Base-by-base conservation (phyloP, 2,113 vertebrate genomes). In the Cyprinus carpio region DNA sequence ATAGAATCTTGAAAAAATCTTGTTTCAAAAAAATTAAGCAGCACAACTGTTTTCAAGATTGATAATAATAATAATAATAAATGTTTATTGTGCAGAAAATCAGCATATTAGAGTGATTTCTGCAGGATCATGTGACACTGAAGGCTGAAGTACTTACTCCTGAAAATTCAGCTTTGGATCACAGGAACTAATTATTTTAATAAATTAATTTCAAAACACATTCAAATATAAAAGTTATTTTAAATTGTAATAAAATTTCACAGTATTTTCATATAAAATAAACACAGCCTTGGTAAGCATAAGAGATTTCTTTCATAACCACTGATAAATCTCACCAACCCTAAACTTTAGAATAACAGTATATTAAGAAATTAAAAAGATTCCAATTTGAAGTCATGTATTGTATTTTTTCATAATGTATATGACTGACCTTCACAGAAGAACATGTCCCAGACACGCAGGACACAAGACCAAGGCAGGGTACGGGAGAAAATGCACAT, bases 381-480 rank as follows among this genome's bases (percentile, higher is more conserved):
- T 6, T 62, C n/a, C n/a, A n/a, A n/a, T n/a, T n/a, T n/a, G n/a
- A n/a, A n/a, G n/a, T n/a, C n/a, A n/a, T n/a, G 20, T 46, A 43
- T 9, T 43, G 10, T 10, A 2, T 40, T 9, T 40, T 40, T 40
- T 40, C 9, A 40, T 40, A 43, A 43, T 43, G 64, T 40, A 2
- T 11, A 23, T 4, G 18, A 31, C 88, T 84, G 89, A 98, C 97
- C 97, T 94, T 98, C 97, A 84, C 97, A 98, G 92, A 98, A 98
- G 93, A 98, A 98, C 96, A 98, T 98, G 89, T 98, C 97, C 97
- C 97, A 98, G 1, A 98, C 96, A 0, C 97, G 96, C 72, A 98
- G 94, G 8, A 98, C 96, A 0, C 93, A 95, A 29, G 94, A 81
- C 97, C 97, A 98, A 0, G 97, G 97, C 75, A 98, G 90, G 2